A percentile compares a stretch with the other conserved stretches of the same genome.
Conservation (phyloP, 2,888 invertebrate species). For the Caradrina clavipalpis region DNA sequence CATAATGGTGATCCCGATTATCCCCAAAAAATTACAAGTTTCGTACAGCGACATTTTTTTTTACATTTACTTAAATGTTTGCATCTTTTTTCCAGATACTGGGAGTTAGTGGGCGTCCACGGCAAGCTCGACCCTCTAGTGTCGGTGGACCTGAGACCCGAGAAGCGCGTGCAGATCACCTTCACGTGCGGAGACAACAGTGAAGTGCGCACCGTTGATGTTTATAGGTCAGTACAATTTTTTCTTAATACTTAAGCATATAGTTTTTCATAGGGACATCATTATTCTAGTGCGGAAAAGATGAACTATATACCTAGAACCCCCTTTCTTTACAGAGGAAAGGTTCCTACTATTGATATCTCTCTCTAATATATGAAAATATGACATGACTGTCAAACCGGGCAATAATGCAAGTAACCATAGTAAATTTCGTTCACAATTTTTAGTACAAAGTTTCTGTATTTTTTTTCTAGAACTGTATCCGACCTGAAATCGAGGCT, state of each 20-base stretch:
- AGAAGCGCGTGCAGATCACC: constrained; percentile 96
- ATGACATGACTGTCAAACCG: too few species aligned
- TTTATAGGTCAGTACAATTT: constrained; percentile 90
- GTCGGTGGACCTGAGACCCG: constrained; percentile 96
- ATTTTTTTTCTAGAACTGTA: constrained; percentile 92
- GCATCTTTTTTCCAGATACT: constrained; percentile 91
- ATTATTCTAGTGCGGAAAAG: not conserved
- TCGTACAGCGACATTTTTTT: too few species aligned
- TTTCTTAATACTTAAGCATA: too few species aligned
- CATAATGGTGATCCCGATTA: too few species aligned
- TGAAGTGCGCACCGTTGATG: constrained; percentile 94
- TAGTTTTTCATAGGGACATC: not conserved
- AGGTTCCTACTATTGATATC: too few species aligned
- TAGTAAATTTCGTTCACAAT: too few species aligned
- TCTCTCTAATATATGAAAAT: too few species aligned
- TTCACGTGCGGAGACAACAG: constrained; percentile 95
- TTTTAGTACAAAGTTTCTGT: not conserved
- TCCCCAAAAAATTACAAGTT: too few species aligned
- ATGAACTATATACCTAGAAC: not conserved
- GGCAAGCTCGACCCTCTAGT: constrained; percentile 97
- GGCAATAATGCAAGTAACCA: too few species aligned
- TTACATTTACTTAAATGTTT: not conserved
- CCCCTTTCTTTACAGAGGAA: not conserved
- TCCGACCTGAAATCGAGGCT: constrained; percentile 95
- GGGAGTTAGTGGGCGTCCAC: constrained; percentile 95